These are phyloP conservation scores for Gonatopus flavifemur DNA, from an alignment of 1,140 invertebrate genomes.

Conservation along the genomic window DNA sequence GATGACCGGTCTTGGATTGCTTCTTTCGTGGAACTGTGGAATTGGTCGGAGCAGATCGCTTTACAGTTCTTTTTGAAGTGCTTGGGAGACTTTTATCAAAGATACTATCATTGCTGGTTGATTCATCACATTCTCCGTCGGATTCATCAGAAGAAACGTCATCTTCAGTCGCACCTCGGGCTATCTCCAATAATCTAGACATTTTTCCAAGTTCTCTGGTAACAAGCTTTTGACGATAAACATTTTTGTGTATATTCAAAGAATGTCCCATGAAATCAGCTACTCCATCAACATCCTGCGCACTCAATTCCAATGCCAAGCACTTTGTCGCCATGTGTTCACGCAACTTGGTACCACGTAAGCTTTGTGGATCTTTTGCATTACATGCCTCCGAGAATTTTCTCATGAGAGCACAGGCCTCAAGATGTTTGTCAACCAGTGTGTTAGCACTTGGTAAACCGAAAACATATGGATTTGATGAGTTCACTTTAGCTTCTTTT, in stretches of 20 bases:
- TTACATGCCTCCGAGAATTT: constrained; percentile 8
- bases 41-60: no score
- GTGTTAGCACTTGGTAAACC: constrained; percentile 1
- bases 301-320: not conserved
- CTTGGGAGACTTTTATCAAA: no score
- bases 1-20: no score
- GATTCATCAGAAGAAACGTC: no score
- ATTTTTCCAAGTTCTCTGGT: constrained; percentile 5
- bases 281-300: not conserved
- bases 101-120: no score
- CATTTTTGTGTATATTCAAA: constrained; percentile 4
- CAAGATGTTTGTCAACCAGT: not conserved
- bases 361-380: not conserved
- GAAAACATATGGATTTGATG: constrained; percentile 8
- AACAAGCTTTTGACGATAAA: constrained; percentile 7
- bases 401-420: constrained; percentile 4
- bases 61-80: no score
- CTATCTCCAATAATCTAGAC: no score
- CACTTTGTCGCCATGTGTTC: constrained; percentile 15
- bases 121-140: no score
- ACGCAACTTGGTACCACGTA: constrained; percentile 5
- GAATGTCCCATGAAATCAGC: constrained; percentile 13
- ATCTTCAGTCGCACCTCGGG: no score
- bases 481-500: not conserved
- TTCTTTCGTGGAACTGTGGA: no score